Conservation (phyloP, 1,140 invertebrate genomes). For the Dreissena polymorpha region DNA sequence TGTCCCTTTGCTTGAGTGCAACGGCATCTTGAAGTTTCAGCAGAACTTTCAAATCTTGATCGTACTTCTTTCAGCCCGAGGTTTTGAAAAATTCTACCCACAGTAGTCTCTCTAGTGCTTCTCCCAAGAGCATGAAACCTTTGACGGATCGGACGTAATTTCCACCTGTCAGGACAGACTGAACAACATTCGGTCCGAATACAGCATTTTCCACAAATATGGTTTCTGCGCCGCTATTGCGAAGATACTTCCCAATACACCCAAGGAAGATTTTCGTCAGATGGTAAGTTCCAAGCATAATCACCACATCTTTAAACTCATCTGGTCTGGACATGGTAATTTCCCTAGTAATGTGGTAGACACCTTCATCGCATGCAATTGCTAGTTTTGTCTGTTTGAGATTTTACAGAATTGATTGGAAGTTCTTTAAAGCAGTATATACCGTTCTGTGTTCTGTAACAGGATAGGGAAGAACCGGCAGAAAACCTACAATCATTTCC, state of each 20-base stretch:
- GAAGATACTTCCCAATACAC: no score
- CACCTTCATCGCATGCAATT: no score
- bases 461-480: conserved; percentile 15
- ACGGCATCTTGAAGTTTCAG: no score
- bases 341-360: no score
- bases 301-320: conserved; percentile 23
- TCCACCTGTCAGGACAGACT: conserved; percentile 10
- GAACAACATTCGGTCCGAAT: no score
- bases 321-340: neutral
- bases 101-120: conserved; percentile 16
- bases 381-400: no score
- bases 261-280: conserved; percentile 29
- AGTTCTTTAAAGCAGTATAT: no score
- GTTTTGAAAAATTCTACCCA: neutral
- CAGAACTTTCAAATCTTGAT: neutral
- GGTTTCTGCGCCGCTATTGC: no score
- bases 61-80: neutral
- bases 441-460: conserved; percentile 19
- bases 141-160: conserved; percentile 13
- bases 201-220: no score
- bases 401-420: no score
- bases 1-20: no score
- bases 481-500: conserved; percentile 5
- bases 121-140: conserved; percentile 17
- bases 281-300: conserved; percentile 20